phyloP scores from a whole-genome alignment of 2,888 invertebrate species.

The Terebella lapidaria region DNA sequence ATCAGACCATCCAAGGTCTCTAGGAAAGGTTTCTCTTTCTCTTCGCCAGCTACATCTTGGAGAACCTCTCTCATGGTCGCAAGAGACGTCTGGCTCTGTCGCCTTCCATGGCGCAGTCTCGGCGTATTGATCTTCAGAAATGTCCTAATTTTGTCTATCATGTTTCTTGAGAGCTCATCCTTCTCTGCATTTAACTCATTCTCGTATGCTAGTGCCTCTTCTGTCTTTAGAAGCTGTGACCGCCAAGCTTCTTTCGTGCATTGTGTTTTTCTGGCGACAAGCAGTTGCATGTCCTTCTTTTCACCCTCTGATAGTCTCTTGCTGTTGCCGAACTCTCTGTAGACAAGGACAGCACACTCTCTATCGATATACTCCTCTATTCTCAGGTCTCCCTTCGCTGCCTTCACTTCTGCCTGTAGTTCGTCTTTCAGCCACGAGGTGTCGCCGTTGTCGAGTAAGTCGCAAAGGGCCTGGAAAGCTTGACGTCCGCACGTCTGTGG shows the following conservation, averaged over 20 bases:
- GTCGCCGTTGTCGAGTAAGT: constrained; percentile 15
- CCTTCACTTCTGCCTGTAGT: constrained; percentile 17
- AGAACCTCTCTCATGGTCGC: background rate
- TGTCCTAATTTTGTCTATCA: background rate
- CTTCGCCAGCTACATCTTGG: background rate
- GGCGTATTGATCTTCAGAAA: background rate
- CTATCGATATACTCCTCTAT: constrained; percentile 16
- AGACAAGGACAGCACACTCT: constrained; percentile 15
- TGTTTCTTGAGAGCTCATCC: background rate
- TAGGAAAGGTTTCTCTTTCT: background rate
- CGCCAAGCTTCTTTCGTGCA: constrained; percentile 21
- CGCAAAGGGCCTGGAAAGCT: constrained; percentile 15
- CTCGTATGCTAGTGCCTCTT: constrained; percentile 2
- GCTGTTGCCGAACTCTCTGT: constrained; percentile 15
- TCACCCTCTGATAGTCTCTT: constrained; percentile 17
- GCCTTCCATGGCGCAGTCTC: background rate
- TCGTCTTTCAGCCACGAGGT: constrained; percentile 18
- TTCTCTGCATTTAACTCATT: background rate
- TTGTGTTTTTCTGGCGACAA: constrained; percentile 17
- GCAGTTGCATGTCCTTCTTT: constrained; percentile 17
- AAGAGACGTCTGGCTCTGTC: background rate
- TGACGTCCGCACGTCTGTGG: constrained; percentile 4
- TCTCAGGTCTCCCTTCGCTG: constrained; percentile 15
- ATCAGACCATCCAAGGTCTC: background rate
- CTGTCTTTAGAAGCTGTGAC: constrained; percentile 9